Conservation (phyloP, 2,113 vertebrate species). For the Pagrus major region DNA sequence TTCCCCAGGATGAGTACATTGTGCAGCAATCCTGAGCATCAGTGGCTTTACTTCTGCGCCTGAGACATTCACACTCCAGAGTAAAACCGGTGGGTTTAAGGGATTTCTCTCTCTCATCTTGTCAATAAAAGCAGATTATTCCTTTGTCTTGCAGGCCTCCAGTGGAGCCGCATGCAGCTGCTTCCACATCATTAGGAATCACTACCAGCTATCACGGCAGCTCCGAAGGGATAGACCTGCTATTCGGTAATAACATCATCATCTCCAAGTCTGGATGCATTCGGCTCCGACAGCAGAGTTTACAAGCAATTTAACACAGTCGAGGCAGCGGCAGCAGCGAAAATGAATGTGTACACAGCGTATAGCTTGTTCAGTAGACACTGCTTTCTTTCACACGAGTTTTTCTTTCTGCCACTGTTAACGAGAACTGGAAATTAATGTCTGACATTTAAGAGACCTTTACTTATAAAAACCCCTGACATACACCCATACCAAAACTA, state of each 20-base stretch:
- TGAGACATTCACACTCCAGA: conserved; percentile 28
- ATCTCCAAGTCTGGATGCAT: conserved; percentile 24
- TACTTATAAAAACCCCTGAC: conserved; percentile 5
- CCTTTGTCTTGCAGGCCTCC: conserved; percentile 53
- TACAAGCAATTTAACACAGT: background rate
- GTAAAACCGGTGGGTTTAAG: conserved; percentile 51
- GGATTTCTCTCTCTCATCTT: conserved; percentile 69
- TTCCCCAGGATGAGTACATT: conserved; percentile 24
- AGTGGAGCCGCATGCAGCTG: conserved; percentile 32
- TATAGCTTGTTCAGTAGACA: too few species aligned
- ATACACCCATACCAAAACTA: background rate
- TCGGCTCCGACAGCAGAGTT: background rate
- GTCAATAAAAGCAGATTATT: conserved; percentile 75
- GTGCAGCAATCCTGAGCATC: conserved; percentile 30
- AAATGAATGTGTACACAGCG: background rate
- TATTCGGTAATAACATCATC: conserved; percentile 38
- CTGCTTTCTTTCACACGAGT: background rate
- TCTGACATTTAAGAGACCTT: conserved; percentile 38
- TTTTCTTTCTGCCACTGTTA: background rate
- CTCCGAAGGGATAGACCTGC: conserved; percentile 41
- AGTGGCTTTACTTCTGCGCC: conserved; percentile 33
- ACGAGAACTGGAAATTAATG: background rate
- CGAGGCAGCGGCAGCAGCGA: background rate
- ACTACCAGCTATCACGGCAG: conserved; percentile 20
- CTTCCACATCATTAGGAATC: conserved; percentile 55